These are phyloP conservation scores for Didymodactylos carnosus DNA, from an alignment of 2,888 invertebrate genomes.

Conservation along the genomic window DNA sequence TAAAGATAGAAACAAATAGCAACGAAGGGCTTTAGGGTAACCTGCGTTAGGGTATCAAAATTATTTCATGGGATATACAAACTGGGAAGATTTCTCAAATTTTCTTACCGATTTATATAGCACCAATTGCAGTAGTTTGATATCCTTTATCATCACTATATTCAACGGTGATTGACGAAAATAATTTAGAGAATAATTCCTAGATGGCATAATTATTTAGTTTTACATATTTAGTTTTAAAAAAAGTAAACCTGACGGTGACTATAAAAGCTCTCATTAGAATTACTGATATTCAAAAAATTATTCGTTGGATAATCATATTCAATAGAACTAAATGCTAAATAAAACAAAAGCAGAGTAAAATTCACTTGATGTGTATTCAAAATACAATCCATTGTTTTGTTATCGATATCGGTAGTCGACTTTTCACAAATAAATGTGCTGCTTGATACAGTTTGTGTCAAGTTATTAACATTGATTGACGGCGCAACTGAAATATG, in stretches of 20 bases:
- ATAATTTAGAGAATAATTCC: background rate
- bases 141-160: background rate
- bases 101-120: background rate
- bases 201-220: background rate
- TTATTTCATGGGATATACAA: too few relatives aligned
- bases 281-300: background rate
- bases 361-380: background rate
- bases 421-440: background rate
- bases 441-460: background rate
- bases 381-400: background rate
- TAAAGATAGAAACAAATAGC: too few relatives aligned
- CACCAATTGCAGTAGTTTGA: background rate
- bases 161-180: background rate
- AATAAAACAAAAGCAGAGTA: background rate
- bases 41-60: too few relatives aligned
- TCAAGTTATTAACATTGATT: background rate
- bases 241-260: background rate
- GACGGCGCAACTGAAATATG: background rate
- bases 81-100: background rate
- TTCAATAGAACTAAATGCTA: background rate
- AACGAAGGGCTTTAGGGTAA: too few relatives aligned
- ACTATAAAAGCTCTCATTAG: background rate
- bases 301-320: background rate
- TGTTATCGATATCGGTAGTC: background rate
- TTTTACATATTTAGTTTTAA: background rate